Evolutionary conservation across 2,113 vertebrate species (phyloP).

Genomic region (Austrofundulus limnaeus): DNA sequence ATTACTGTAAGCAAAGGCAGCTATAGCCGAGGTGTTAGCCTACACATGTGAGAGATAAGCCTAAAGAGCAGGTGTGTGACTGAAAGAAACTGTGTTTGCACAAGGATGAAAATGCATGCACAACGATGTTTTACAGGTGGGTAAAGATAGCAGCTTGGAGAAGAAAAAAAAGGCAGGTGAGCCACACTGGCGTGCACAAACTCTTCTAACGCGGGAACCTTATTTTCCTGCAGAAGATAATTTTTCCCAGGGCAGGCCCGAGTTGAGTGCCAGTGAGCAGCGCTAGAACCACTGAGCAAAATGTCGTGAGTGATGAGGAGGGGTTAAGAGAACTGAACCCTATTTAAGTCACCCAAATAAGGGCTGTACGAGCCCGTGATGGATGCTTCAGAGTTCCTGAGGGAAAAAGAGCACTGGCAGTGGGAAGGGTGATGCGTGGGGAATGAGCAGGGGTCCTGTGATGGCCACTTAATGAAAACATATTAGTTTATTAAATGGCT

Average conservation of each 20-base stretch:
- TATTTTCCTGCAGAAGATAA: conserved; percentile 54
- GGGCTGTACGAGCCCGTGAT: conserved; percentile 71
- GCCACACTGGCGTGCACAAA: conserved; percentile 29
- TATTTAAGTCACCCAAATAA: conserved; percentile 85
- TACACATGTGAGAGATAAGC: conserved; percentile 62
- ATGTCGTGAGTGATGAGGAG: conserved; percentile 78
- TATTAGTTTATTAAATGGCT: conserved; percentile 68
- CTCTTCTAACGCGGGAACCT: conserved; percentile 37
- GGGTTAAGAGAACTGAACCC: conserved; percentile 86
- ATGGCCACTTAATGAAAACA: conserved; percentile 74
- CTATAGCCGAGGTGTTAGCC: conserved; percentile 51
- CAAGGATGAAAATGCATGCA: conserved; percentile 45
- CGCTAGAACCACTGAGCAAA: conserved; percentile 64
- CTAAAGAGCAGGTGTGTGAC: conserved; percentile 40
- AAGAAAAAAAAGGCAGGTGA: conserved; percentile 35
- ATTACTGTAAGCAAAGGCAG: conserved; percentile 55
- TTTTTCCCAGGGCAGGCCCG: conserved; percentile 69
- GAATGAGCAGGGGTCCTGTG: conserved; percentile 58
- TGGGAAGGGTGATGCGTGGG: conserved; percentile 55
- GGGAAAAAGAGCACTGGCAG: conserved; percentile 56
- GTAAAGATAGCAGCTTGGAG: conserved; percentile 28
- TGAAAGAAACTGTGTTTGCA: conserved; percentile 60
- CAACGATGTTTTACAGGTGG: conserved; percentile 56
- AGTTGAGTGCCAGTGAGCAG: conserved; percentile 61
- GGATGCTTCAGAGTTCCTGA: conserved; percentile 70